phyloP scores from a whole-genome alignment of 2,888 invertebrate species.

The Rhingia rostrata region DNA sequence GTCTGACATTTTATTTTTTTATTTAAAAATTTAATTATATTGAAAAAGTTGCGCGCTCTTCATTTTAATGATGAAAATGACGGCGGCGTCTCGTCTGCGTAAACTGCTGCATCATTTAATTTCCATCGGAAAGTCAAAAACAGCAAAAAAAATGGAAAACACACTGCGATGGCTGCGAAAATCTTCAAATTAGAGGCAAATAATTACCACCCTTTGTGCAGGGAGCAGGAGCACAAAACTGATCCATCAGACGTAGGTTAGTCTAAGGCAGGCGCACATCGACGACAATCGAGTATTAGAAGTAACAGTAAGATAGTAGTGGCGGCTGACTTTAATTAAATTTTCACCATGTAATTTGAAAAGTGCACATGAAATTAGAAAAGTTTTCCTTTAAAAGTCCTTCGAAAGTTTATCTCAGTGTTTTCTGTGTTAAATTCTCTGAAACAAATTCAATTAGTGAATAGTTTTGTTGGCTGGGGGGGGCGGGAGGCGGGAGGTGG shows the following conservation, averaged over 20 bases:
- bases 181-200: slow-evolving; percentile 58
- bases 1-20: slow-evolving; percentile 19
- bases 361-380: slow-evolving; percentile 73
- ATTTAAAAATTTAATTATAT: slow-evolving; percentile 67
- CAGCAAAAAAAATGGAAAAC: slow-evolving; percentile 3
- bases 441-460: slow-evolving; percentile 71
- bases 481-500: slow-evolving; percentile 15
- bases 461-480: slow-evolving; percentile 25
- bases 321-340: slow-evolving; percentile 65
- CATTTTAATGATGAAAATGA: slow-evolving; percentile 53
- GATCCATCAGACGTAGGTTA: slow-evolving; percentile 61
- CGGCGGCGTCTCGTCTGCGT: slow-evolving; percentile 26
- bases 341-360: slow-evolving; percentile 67
- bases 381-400: slow-evolving; percentile 63
- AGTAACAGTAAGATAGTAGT: slow-evolving; percentile 63
- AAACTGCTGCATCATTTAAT: slow-evolving; percentile 68
- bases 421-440: slow-evolving; percentile 67
- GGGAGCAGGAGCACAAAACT: slow-evolving; percentile 4
- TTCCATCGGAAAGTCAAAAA: slow-evolving; percentile 54
- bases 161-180: slow-evolving; percentile 36
- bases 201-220: slow-evolving; percentile 55
- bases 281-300: slow-evolving; percentile 28
- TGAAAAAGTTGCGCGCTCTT: slow-evolving; percentile 37
- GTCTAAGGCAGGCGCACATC: not conserved
- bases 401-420: slow-evolving; percentile 66